Percentiles rank a stretch among this genome's conserved stretches.
phyloP scores from a whole-genome alignment of 2,888 invertebrate genomes.

The Polia nebulosa region DNA sequence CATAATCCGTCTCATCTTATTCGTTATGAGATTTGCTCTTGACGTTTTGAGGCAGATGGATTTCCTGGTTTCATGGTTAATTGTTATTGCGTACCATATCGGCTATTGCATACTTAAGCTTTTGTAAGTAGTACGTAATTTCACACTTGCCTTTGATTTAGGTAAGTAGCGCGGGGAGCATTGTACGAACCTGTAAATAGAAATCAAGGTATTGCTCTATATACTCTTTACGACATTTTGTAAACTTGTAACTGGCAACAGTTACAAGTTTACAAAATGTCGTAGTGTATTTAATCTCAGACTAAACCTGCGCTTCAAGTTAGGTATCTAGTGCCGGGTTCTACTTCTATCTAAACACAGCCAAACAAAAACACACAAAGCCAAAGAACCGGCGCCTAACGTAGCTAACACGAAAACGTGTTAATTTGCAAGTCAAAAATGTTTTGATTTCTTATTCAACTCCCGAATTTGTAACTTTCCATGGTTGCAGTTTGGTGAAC shows the following conservation, averaged over 20 bases:
- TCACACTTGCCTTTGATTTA: not conserved
- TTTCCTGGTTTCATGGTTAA: conserved; percentile 26
- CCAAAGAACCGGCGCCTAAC: not conserved
- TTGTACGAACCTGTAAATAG: not conserved
- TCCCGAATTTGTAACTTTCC: conserved; percentile 78
- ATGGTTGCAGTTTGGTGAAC: conserved; percentile 78
- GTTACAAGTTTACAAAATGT: conserved; percentile 1
- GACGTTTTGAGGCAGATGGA: conserved; percentile 53
- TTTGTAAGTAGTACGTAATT: not conserved
- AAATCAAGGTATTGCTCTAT: conserved; percentile 5
- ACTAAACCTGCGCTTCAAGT: conserved; percentile 3
- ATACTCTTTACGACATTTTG: no score
- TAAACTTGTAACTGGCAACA: no score
- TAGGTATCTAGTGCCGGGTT: not conserved
- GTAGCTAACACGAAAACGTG: conserved; percentile 19
- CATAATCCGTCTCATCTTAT: conserved; percentile 71
- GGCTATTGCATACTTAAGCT: not conserved
- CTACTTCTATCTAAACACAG: not conserved
- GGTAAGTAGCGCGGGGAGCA: no score
- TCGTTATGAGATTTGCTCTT: conserved; percentile 61
- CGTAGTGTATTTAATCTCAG: not conserved
- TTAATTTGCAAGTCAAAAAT: conserved; percentile 61
- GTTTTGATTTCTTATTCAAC: conserved; percentile 72
- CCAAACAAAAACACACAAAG: no score
- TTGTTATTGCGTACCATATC: conserved; percentile 3